Conservation (phyloP, 2,888 invertebrate genomes). For the Hirudinaria manillensis region DNA sequence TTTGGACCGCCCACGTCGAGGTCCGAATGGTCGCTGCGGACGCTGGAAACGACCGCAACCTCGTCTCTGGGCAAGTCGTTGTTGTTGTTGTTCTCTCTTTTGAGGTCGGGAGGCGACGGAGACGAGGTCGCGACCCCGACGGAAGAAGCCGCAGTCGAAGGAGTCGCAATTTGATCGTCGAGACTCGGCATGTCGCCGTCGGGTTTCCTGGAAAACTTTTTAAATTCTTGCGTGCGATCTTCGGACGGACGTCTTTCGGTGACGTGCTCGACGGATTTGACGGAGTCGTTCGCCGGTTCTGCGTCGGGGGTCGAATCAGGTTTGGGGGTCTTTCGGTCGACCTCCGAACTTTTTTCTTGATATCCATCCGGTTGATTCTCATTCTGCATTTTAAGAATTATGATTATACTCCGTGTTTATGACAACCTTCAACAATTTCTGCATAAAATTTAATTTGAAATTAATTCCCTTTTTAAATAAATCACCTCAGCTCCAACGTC, state of each 20-base stretch:
- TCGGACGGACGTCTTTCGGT: neutral
- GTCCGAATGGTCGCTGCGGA: slow-evolving; percentile 18
- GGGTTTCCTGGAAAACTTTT: neutral
- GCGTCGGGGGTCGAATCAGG: neutral
- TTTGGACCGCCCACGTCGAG: slow-evolving; percentile 23
- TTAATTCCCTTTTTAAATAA: neutral
- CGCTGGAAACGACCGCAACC: neutral
- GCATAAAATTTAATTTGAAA: neutral
- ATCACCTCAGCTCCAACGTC: neutral
- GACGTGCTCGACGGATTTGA: neutral
- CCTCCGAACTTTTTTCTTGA: neutral
- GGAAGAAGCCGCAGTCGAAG: slow-evolving; percentile 16
- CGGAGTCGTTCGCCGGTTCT: neutral
- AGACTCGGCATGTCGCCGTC: slow-evolving; percentile 18
- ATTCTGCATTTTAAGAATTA: no score
- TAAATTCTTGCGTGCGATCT: neutral
- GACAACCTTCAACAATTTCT: neutral
- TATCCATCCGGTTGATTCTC: neutral
- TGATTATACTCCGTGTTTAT: neutral
- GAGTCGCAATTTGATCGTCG: slow-evolving; percentile 2
- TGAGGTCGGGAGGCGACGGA: slow-evolving; percentile 26
- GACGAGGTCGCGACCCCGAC: slow-evolving; percentile 5
- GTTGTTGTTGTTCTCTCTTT: neutral
- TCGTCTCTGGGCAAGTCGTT: neutral
- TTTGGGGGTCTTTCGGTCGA: no score